A percentile compares a stretch with the other conserved stretches of the same genome.
These are phyloP conservation scores for Dermochelys coriacea DNA, from an alignment of 2,797 vertebrate species.

Conservation along the genomic window DNA sequence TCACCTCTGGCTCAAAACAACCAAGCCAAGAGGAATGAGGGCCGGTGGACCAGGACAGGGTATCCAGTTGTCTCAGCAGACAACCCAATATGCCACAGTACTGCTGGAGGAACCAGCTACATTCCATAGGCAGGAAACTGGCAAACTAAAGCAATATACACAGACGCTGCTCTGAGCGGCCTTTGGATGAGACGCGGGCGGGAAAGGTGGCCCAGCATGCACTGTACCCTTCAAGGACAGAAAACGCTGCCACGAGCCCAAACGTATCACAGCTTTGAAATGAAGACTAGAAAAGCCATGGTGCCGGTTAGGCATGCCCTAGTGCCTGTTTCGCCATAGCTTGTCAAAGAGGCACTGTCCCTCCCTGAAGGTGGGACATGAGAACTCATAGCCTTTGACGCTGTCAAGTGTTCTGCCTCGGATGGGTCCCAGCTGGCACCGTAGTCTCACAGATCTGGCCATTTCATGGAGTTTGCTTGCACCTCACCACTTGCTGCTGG, in stretches of 20 bases:
- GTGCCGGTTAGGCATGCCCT: background rate
- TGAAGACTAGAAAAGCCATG: background rate
- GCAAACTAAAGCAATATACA: background rate
- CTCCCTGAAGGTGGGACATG: background rate
- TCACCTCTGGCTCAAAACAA: background rate
- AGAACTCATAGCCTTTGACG: background rate
- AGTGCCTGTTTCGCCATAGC: background rate
- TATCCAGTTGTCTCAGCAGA: background rate
- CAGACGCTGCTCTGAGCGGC: background rate
- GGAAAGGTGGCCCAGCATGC: background rate
- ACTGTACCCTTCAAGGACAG: background rate
- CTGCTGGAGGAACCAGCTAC: background rate
- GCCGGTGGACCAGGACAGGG: no score
- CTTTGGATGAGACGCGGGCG: background rate
- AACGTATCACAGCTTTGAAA: background rate
- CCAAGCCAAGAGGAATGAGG: background rate
- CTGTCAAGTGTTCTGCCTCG: background rate
- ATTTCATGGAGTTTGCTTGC: background rate
- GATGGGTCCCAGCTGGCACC: background rate
- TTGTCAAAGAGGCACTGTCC: background rate
- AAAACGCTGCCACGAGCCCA: background rate
- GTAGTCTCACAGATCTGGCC: background rate
- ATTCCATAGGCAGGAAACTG: background rate
- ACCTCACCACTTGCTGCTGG: background rate
- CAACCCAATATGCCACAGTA: background rate